A percentile compares a stretch with the other conserved stretches of the same genome.
phyloP scores from a whole-genome alignment of 30 jellyfish, hydroid and myxozoan species.

The Hydractinia symbiolongicarpus region DNA sequence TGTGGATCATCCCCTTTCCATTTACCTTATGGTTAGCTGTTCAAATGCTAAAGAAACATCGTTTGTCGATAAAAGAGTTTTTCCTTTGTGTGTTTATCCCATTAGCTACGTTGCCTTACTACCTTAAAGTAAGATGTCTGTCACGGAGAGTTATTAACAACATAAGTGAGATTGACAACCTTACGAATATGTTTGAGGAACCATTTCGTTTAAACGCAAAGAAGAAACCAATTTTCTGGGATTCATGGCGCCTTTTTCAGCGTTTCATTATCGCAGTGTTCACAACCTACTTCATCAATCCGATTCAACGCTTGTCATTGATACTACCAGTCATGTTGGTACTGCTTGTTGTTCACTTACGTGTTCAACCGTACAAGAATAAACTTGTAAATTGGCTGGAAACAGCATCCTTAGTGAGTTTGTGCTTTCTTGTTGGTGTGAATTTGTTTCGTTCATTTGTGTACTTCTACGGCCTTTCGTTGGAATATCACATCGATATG shows the following conservation, averaged over 20 bases:
- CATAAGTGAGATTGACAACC: neutral
- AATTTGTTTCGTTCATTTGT: conserved; percentile 9
- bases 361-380: conserved; percentile 2
- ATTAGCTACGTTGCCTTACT: neutral
- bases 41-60: neutral
- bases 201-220: neutral
- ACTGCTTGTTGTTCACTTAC: neutral
- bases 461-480: neutral
- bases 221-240: neutral
- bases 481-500: neutral
- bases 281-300: neutral
- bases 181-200: conserved; percentile 3
- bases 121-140: neutral
- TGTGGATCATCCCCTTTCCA: conserved; percentile 12
- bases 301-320: neutral
- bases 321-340: neutral
- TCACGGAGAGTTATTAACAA: neutral
- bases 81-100: conserved; percentile 4
- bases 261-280: neutral
- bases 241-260: neutral
- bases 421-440: conserved; percentile 12
- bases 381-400: neutral
- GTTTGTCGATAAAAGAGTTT: neutral
- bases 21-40: neutral
- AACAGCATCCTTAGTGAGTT: neutral